These are phyloP conservation scores for Brachionus asplanchnoidis DNA, from an alignment of 1,140 invertebrate species.

Conservation along the genomic window DNA sequence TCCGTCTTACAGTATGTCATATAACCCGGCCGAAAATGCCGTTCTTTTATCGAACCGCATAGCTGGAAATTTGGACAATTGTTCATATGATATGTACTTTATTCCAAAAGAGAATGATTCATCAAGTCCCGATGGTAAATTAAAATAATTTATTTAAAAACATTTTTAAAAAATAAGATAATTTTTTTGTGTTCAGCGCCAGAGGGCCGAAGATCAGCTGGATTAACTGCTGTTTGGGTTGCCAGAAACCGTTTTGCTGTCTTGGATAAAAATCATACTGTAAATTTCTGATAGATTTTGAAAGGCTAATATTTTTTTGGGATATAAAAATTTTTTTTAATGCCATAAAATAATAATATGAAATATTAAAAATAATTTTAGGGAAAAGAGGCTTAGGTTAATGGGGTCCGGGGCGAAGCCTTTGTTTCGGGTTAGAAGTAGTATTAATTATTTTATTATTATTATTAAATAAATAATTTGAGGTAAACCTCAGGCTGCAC, in stretches of 20 bases:
- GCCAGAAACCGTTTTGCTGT: slow-evolving; percentile 97
- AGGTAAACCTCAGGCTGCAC: too few relatives aligned
- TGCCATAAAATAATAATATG: too few relatives aligned
- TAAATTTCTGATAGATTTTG: too few relatives aligned
- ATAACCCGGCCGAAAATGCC: slow-evolving; percentile 90
- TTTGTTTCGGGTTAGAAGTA: too few relatives aligned
- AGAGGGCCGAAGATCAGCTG: slow-evolving; percentile 66
- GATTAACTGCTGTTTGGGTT: slow-evolving; percentile 92
- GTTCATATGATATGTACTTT: slow-evolving; percentile 86
- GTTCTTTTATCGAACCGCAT: slow-evolving; percentile 71
- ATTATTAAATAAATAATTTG: too few relatives aligned
- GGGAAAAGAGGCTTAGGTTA: too few relatives aligned
- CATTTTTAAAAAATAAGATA: background rate
- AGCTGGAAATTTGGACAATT: slow-evolving; percentile 73
- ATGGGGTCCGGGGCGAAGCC: too few relatives aligned
- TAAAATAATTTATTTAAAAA: background rate
- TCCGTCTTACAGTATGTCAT: slow-evolving; percentile 70
- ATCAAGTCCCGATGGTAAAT: slow-evolving; percentile 59
- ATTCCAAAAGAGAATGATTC: slow-evolving; percentile 71
- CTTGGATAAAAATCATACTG: slow-evolving; percentile 63
- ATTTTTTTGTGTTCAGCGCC: slow-evolving; percentile 49
- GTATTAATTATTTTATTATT: too few relatives aligned
- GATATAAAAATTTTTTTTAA: too few relatives aligned
- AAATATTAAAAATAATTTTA: too few relatives aligned
- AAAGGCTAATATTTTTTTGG: too few relatives aligned